Percentiles rank a stretch among this genome's conserved stretches.
phyloP scores from a whole-genome alignment of 2,113 vertebrate species.

The Ornithorhynchus anatinus region DNA sequence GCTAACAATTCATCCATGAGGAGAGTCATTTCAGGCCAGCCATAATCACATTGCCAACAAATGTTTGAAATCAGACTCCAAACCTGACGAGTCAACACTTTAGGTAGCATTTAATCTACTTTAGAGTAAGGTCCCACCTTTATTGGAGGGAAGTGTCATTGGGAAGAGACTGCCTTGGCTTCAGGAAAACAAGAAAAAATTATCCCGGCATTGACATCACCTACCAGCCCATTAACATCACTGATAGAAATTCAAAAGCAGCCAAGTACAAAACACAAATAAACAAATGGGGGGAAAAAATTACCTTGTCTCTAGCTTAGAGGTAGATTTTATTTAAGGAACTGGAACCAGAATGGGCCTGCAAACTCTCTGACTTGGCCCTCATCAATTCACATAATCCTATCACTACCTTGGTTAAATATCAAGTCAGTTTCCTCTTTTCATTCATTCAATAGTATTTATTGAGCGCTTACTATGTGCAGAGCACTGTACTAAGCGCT shows the following conservation, averaged over 20 bases:
- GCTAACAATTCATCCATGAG: too few relatives aligned
- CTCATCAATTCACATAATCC: neutral
- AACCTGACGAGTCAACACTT: neutral
- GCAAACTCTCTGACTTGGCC: neutral
- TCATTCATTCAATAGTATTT: too few relatives aligned
- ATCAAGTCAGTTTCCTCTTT: neutral
- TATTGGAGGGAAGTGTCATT: neutral
- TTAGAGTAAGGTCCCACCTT: neutral
- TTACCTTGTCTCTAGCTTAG: neutral
- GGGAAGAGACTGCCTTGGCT: neutral
- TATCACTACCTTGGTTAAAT: fast-evolving
- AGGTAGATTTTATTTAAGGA: neutral
- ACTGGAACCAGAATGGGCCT: neutral
- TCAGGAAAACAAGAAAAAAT: neutral
- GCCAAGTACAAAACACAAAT: neutral
- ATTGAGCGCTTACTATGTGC: too few relatives aligned
- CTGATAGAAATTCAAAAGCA: neutral
- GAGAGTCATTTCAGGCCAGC: too few relatives aligned
- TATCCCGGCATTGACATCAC: neutral
- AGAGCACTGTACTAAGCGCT: too few relatives aligned
- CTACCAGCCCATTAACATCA: slow-evolving; percentile 6
- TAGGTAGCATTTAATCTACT: neutral
- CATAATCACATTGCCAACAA: too few relatives aligned
- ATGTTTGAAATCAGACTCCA: neutral
- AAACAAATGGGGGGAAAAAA: neutral